Conservation (phyloP, 2,113 vertebrate species). For the Dasyornis broadbenti region DNA sequence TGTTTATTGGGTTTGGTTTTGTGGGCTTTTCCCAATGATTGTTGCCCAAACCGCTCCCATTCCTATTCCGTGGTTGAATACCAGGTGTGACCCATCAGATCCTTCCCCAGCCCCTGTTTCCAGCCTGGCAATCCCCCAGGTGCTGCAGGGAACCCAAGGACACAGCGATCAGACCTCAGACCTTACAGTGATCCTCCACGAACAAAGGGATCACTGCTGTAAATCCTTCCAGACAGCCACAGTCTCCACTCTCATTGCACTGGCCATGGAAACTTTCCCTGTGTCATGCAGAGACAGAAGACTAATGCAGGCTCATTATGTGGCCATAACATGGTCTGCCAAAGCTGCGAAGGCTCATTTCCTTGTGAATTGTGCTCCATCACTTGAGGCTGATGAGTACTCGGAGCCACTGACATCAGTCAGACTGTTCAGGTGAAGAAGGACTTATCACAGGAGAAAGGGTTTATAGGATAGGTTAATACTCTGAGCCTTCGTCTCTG, state of each 20-base stretch:
- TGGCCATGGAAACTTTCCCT: neutral
- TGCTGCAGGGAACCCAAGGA: neutral
- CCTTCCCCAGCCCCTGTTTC: neutral
- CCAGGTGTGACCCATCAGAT: neutral
- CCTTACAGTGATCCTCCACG: neutral
- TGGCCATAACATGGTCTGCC: neutral
- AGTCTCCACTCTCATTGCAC: neutral
- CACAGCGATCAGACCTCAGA: neutral
- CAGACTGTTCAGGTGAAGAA: neutral
- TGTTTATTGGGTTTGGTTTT: neutral
- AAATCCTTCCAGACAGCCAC: neutral
- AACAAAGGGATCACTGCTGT: neutral
- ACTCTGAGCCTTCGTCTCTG: neutral
- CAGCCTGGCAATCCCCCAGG: neutral
- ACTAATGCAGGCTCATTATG: neutral
- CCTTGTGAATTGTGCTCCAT: neutral
- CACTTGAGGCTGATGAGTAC: neutral
- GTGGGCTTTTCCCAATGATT: neutral
- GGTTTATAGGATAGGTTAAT: neutral
- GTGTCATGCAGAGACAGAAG: neutral
- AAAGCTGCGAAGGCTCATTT: neutral
- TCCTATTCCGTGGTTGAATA: neutral
- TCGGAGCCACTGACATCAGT: neutral
- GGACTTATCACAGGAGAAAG: neutral
- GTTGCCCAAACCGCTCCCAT: neutral